These are phyloP conservation scores for Eidolon dupreanum DNA, from an alignment of 2,797 vertebrate species.

Conservation along the genomic window DNA sequence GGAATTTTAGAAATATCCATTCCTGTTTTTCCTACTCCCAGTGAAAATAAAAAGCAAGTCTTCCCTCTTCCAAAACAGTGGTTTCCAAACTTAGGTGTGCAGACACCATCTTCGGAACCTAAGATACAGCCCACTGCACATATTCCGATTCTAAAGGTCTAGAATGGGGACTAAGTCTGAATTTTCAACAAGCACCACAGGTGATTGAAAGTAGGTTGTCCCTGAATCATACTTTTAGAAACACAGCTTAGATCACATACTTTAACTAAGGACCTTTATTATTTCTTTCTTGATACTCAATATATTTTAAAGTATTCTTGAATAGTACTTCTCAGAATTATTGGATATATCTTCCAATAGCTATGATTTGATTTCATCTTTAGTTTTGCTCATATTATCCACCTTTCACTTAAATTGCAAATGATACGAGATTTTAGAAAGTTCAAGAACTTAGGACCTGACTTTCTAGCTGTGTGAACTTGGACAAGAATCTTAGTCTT, in stretches of 20 bases:
- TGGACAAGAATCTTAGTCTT: not conserved
- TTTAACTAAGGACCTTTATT: not conserved
- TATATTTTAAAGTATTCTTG: not conserved
- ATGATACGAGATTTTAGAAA: slow-evolving; percentile 1
- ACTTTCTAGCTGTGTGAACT: not conserved
- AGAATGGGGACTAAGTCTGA: not conserved
- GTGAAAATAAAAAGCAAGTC: not conserved
- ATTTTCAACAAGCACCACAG: not conserved
- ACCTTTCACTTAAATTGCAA: not conserved
- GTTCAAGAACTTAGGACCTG: not conserved
- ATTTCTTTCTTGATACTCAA: not conserved
- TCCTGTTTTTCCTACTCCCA: not conserved
- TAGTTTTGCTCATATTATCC: not conserved
- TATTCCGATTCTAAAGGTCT: not conserved
- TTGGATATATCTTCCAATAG: not conserved
- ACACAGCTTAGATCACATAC: not conserved
- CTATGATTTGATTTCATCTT: slow-evolving; percentile 19
- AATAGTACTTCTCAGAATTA: not conserved
- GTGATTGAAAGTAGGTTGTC: not conserved
- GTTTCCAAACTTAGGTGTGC: not conserved
- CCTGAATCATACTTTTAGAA: not conserved
- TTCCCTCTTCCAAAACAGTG: not conserved
- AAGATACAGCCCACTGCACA: no score
- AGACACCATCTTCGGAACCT: no score
- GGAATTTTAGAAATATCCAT: not conserved